A percentile compares a stretch with the other conserved stretches of the same genome.
Evolutionary conservation across 2,113 vertebrate genomes (phyloP).

Genomic region (Oceanodroma tethys): DNA sequence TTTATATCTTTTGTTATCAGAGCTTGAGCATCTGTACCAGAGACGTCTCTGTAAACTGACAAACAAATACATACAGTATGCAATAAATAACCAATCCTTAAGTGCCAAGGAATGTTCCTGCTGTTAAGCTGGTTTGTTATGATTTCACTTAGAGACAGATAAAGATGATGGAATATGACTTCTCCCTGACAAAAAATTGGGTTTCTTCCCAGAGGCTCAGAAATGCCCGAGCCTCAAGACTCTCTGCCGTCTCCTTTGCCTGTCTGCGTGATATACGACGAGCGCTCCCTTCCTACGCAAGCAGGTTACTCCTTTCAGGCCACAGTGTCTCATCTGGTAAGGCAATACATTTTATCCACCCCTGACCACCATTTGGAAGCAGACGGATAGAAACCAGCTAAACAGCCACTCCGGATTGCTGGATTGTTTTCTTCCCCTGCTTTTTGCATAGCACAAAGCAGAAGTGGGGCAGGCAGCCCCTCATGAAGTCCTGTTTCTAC

Average conservation of each 20-base stretch:
- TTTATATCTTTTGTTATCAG: slow-evolving; percentile 15
- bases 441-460: not conserved
- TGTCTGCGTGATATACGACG: not conserved
- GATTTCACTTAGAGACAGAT: not conserved
- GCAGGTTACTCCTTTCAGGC: not conserved
- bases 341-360: not conserved
- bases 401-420: not conserved
- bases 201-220: slow-evolving; percentile 26
- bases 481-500: not conserved
- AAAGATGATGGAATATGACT: slow-evolving; percentile 9
- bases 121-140: slow-evolving; percentile 7
- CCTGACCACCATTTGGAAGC: not conserved
- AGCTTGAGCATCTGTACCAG: not conserved
- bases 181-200: not conserved
- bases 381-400: not conserved
- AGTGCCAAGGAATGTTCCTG: not conserved
- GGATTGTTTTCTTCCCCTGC: not conserved
- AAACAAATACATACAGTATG: not conserved
- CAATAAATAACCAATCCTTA: not conserved
- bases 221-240: not conserved
- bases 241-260: not conserved
- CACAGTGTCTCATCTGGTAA: not conserved
- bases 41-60: not conserved
- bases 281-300: not conserved
- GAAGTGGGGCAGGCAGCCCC: not conserved